Evolutionary conservation across 1,140 invertebrate species (phyloP).

Genomic region (Drosophila virilis): DNA sequence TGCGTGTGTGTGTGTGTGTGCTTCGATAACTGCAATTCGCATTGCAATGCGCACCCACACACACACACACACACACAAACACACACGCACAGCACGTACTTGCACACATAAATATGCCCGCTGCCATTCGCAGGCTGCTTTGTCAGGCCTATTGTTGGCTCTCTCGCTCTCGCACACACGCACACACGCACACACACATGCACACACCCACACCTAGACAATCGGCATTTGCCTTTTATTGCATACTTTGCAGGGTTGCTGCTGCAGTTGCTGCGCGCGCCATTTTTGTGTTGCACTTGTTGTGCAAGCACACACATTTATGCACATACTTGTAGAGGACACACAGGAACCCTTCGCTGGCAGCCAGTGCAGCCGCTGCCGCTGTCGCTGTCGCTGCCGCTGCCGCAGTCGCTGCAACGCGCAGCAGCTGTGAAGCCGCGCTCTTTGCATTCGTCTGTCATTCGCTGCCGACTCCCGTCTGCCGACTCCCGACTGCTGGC

Average conservation of each 20-base stretch:
- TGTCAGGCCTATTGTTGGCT: constrained; percentile 12
- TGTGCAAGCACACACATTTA: constrained; percentile 19
- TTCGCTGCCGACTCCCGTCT: constrained; percentile 8
- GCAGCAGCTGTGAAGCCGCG: neutral
- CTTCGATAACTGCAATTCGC: constrained; percentile 4
- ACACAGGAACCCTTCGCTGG: constrained; percentile 21
- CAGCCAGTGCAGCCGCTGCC: constrained; percentile 5
- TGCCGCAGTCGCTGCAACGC: neutral
- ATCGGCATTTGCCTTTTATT: constrained; percentile 21
- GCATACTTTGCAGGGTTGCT: constrained; percentile 55
- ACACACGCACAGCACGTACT: neutral
- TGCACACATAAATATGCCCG: constrained; percentile 6
- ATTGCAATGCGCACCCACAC: constrained; percentile 5
- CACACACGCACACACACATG: neutral
- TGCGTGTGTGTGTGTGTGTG: neutral
- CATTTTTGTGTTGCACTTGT: constrained; percentile 49
- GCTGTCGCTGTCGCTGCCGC: neutral
- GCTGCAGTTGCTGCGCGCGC: constrained; percentile 45
- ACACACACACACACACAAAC: neutral
- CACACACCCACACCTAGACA: constrained; percentile 4
- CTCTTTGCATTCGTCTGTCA: constrained; percentile 3
- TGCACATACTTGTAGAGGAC: neutral
- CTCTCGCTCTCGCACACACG: constrained; percentile 2
- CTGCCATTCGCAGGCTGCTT: constrained; percentile 25
- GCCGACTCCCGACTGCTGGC: neutral